These are phyloP conservation scores for Lissocephala sabroskyi DNA, from an alignment of 2,888 invertebrate genomes.

Conservation along the genomic window DNA sequence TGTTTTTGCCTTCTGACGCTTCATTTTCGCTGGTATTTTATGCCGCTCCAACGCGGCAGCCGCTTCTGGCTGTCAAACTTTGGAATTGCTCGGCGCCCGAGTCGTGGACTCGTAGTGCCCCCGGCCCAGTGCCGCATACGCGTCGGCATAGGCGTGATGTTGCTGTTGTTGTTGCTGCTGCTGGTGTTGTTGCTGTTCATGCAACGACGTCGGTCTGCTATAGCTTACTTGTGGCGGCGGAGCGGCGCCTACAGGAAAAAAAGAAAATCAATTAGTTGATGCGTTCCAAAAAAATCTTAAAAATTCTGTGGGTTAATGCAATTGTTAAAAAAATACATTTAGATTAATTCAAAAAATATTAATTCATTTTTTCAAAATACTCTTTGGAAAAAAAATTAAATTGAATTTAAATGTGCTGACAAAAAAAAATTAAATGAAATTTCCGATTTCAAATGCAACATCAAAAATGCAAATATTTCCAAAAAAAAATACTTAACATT, in stretches of 20 bases:
- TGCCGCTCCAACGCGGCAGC: conserved; percentile 36
- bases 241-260: conserved; percentile 70
- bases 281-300: background rate
- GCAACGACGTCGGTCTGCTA: conserved; percentile 72
- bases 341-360: conserved; percentile 4
- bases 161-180: conserved; percentile 5
- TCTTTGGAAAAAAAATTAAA: background rate
- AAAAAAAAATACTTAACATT: conserved; percentile 1
- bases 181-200: conserved; percentile 43
- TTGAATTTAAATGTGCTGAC: background rate
- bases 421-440: background rate
- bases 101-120: conserved; percentile 69
- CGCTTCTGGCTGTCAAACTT: conserved; percentile 57
- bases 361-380: no score
- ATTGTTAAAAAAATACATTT: background rate
- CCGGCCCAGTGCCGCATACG: conserved; percentile 70
- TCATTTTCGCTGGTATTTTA: conserved; percentile 58
- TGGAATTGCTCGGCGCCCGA: conserved; percentile 56
- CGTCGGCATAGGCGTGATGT: conserved; percentile 67
- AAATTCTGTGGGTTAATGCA: background rate
- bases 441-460: background rate
- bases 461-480: background rate
- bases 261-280: background rate
- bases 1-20: no score
- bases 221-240: conserved; percentile 73